Percentiles rank a stretch among this genome's conserved stretches.
These are phyloP conservation scores for Silurus aristotelis DNA, from an alignment of 2,797 vertebrate species.

Conservation along the genomic window DNA sequence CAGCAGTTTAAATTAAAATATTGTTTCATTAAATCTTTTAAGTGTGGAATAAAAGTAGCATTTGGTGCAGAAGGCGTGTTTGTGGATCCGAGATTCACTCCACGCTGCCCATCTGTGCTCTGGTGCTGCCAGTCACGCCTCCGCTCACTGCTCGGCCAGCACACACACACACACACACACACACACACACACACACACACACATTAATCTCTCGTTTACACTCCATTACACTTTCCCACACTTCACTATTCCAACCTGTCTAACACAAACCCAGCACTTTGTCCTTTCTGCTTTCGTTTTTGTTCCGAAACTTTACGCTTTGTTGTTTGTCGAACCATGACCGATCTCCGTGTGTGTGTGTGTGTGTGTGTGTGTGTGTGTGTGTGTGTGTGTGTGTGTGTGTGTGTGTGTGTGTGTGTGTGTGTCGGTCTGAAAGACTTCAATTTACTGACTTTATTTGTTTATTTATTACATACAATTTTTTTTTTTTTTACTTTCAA, in stretches of 20 bases:
- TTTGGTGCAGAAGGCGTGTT: slow-evolving; percentile 40
- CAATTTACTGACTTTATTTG: too few species aligned
- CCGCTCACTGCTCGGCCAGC: slow-evolving; percentile 53
- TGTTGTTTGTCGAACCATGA: neutral
- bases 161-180: slow-evolving; percentile 30
- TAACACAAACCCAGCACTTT: slow-evolving; percentile 17
- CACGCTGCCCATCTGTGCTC: slow-evolving; percentile 71
- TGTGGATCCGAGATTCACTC: slow-evolving; percentile 49
- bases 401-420: too few species aligned
- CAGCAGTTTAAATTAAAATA: neutral
- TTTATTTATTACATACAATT: too few species aligned
- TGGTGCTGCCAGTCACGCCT: slow-evolving; percentile 59
- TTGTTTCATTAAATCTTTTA: too few species aligned
- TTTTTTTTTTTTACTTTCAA: too few species aligned
- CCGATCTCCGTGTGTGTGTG: neutral
- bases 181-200: neutral
- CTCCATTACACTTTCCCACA: slow-evolving; percentile 21
- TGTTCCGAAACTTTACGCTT: neutral
- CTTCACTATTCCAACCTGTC: slow-evolving; percentile 13
- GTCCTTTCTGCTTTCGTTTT: neutral
- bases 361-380: neutral
- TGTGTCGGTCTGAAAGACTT: too few species aligned
- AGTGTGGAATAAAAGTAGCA: slow-evolving; percentile 25
- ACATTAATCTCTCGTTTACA: slow-evolving; percentile 24
- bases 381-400: neutral